Base-by-base conservation (phyloP, 2,113 vertebrate genomes). In the Penelope pileata region DNA sequence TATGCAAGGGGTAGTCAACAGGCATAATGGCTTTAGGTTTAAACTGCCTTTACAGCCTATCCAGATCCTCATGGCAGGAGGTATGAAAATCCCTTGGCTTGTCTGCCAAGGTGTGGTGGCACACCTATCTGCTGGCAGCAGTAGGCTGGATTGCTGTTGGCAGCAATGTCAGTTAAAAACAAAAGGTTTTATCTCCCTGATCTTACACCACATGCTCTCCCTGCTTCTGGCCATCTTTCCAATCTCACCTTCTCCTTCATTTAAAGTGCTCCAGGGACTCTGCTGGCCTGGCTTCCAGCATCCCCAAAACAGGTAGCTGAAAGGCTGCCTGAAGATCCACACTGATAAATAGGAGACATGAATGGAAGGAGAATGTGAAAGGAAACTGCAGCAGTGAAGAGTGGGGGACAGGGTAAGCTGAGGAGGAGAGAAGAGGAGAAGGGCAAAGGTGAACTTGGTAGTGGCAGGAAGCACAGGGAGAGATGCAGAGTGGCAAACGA, bases 61-160 rank as follows among this genome's bases (percentile, higher is more conserved):
- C 34, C 1, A 4, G 15, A 32, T 73, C 60, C 45, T 73, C 0
- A 0, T 45, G 86, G 69, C 77, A 83, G 77, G 60, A 95, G 51
- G n/a, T 66, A 66, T 50, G 77, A 89, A 92, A 88, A 87, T 48
- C 84, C 67, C 58, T 69, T 75, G 76, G 59, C 59, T 85, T 51
- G 56, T 45, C 67, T 83, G 51, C 77, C 1, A 3, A 88, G 76
- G 83, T 26, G 4, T 4, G 48, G 76, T 90, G 88, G 59, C 94
- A 95, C 86, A 88, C 94, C 88, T 90, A 58, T 58, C 70, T 85
- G 62, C 76, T 81, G 86, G 80, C 83, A 95, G 80, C 90, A 90
- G 56, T 0, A 88, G 63, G 26, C 72, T 2, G 0, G 73, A 42
- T 40, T 82, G 73, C 47, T 94, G 40, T 45, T 85, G 82, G 93